Evolutionary conservation across 1,140 invertebrate species (phyloP).

Genomic region (Frieseomelitta varia): DNA sequence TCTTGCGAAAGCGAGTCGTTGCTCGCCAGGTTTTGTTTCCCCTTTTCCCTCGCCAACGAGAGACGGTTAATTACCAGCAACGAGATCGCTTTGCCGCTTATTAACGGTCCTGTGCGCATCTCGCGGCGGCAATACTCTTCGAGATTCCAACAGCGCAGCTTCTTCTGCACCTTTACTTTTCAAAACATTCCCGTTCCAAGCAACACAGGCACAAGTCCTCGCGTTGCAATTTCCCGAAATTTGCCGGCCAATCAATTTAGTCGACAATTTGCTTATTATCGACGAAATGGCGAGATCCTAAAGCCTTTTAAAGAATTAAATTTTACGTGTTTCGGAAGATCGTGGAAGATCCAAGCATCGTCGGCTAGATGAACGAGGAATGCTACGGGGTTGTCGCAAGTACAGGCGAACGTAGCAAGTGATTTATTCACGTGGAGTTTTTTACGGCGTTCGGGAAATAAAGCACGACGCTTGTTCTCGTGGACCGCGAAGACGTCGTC

Average conservation of each 20-base stretch:
- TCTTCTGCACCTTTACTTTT: not conserved
- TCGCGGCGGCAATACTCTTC: not conserved
- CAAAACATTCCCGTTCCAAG: constrained; percentile 19
- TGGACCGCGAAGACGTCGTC: not conserved
- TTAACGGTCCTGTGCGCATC: constrained; percentile 4
- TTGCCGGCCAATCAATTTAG: too few species aligned
- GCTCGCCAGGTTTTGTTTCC: not conserved
- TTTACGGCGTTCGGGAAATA: not conserved
- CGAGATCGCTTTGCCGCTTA: constrained; percentile 10
- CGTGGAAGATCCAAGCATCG: too few species aligned
- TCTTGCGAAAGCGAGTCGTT: not conserved
- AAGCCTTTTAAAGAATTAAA: too few species aligned
- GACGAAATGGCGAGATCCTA: too few species aligned
- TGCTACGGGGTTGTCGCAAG: not conserved
- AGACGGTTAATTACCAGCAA: not conserved
- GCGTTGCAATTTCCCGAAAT: constrained; percentile 12
- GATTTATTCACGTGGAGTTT: constrained; percentile 20
- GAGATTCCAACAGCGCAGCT: not conserved
- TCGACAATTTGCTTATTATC: too few species aligned
- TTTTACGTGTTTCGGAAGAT: too few species aligned
- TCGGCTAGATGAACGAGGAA: not conserved
- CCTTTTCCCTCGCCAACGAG: too few species aligned
- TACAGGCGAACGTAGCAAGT: not conserved
- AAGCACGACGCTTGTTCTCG: not conserved
- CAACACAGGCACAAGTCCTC: not conserved